Conservation (phyloP, 1,140 invertebrate genomes). For the Lepidotrigona ventralis region DNA sequence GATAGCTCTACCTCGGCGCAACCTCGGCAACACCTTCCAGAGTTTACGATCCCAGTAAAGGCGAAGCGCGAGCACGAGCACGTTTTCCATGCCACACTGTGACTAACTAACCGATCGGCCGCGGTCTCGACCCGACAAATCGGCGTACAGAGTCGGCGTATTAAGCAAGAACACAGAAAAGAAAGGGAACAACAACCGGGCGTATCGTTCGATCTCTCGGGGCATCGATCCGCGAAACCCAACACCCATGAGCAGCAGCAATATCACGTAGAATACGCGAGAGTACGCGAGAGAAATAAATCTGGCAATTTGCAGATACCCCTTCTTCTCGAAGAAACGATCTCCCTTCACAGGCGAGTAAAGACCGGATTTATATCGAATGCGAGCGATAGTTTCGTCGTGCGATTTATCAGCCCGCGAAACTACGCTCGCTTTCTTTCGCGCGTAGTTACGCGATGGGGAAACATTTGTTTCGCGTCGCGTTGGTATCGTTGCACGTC, state of each 20-base stretch:
- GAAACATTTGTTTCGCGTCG: slow-evolving; percentile 59
- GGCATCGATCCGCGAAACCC: slow-evolving; percentile 11
- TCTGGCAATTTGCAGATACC: slow-evolving; percentile 26
- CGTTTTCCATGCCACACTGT: not conserved
- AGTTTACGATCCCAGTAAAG: not conserved
- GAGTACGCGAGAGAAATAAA: not conserved
- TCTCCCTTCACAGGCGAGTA: no score
- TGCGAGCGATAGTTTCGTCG: not conserved
- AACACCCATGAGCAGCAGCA: not conserved
- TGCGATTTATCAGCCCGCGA: slow-evolving; percentile 43
- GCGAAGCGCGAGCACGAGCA: no score
- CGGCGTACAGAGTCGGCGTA: not conserved
- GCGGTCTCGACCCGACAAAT: no score
- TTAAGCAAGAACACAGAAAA: not conserved
- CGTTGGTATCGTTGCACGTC: slow-evolving; percentile 46
- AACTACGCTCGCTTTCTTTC: slow-evolving; percentile 44
- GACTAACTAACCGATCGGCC: not conserved
- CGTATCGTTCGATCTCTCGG: slow-evolving; percentile 12
- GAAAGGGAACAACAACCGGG: not conserved
- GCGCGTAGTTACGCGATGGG: slow-evolving; percentile 29
- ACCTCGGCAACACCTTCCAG: not conserved
- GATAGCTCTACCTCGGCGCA: not conserved
- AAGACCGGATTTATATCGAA: not conserved
- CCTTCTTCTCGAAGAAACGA: not conserved
- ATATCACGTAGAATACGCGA: no score